Percentiles rank a stretch among this genome's conserved stretches.
These are phyloP conservation scores for Meganola albula DNA, from an alignment of 2,888 invertebrate species.

Conservation along the genomic window DNA sequence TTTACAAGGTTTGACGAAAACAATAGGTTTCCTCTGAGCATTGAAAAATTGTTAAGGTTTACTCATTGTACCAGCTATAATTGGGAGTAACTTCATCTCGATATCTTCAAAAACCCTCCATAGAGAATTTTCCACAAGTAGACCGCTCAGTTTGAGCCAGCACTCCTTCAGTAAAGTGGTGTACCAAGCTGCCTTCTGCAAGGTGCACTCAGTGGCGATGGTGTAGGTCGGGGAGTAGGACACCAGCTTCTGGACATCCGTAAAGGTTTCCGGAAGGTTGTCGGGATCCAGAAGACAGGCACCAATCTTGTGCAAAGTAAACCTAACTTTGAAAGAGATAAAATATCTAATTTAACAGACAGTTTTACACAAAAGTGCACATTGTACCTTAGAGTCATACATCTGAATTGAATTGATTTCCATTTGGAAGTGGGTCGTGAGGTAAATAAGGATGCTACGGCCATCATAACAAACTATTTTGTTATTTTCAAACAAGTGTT, in stretches of 20 bases:
- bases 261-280: conserved; percentile 52
- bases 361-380: background rate
- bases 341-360: background rate
- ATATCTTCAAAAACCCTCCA: conserved; percentile 62
- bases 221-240: conserved; percentile 39
- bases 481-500: conserved; percentile 32
- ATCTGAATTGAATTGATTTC: conserved; percentile 33
- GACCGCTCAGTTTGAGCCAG: conserved; percentile 23
- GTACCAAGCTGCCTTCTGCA: conserved; percentile 55
- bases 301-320: conserved; percentile 43
- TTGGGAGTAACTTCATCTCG: conserved; percentile 64
- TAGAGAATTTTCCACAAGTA: conserved; percentile 41
- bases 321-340: background rate
- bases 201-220: conserved; percentile 42
- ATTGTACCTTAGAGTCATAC: conserved; percentile 47
- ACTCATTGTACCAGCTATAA: conserved; percentile 67
- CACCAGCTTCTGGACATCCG: conserved; percentile 46
- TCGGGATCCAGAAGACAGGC: conserved; percentile 63
- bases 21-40: too few species aligned
- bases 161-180: conserved; percentile 39
- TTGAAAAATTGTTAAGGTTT: too few species aligned
- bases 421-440: conserved; percentile 37
- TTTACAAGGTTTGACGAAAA: too few species aligned
- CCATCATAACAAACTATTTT: conserved; percentile 57
- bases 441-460: conserved; percentile 49